Evolutionary conservation across 2,113 vertebrate genomes (phyloP), one percentile per base, ranked within the genome.

Genomic region (Marcusenius ussheri): DNA sequence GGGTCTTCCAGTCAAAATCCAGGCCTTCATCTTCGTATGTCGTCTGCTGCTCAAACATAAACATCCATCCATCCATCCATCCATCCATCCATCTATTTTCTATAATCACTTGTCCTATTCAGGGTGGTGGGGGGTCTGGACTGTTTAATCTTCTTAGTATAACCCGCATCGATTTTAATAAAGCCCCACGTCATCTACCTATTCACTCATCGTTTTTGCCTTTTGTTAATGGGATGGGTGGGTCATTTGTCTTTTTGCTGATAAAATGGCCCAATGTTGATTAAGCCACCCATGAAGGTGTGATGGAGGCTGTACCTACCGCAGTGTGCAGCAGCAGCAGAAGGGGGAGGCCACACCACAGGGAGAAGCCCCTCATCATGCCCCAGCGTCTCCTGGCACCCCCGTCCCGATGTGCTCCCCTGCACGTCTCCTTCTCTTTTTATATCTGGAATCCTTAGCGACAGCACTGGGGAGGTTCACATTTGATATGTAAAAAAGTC

Each of bases 281-380:
- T n/a, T 7, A 31, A 27, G 0, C 17, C 15, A 17, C 2, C 11
- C 4, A 1, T n/a, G 3, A 27, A 19, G 39, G 39, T 24, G 6
- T 50, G 21, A 1, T 19, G 42, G n/a, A 49, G 47, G 70, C 27
- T 35, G 47, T 19, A 89, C 94, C 92, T 93, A 95, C 94, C 94
- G 88, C 13, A 17, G 51, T 35, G 47, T 11, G 39, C 86, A 56
- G 46, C 70, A 89, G 66, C 0, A 88, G 53, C 86, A 90, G 49
- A 6, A 91, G 87, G 85, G 66, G 53, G 88, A 93, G 80, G 83
- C 3, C 89, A 50, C 70, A 21, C 10, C 19, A 80, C 24, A 94
- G 87, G n/a, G 91, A 53, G 21, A 94, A 45, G 62, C 27, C 92
- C 83, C 17, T 11, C 15, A 47, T 56, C 5, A 50, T n/a, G 42